These are phyloP conservation scores for Steatornis caripensis DNA, from an alignment of 2,113 vertebrate species.

Conservation along the genomic window DNA sequence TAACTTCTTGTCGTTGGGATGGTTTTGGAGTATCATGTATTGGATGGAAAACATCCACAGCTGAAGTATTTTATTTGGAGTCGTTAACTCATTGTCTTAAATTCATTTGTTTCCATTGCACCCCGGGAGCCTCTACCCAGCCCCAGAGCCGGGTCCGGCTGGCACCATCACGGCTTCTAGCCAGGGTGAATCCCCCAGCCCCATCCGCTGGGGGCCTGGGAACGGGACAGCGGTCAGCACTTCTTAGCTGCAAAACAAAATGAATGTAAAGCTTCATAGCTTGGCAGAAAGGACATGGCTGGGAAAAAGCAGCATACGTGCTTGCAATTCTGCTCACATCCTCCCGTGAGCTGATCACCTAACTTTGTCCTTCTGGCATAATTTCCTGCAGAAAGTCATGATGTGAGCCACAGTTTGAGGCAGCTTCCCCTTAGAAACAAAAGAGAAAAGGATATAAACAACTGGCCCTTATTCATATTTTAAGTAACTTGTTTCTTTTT, in stretches of 20 bases:
- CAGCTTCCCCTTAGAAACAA: not conserved
- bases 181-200: not conserved
- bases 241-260: not conserved
- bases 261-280: not conserved
- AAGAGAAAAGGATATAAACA: not conserved
- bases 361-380: not conserved
- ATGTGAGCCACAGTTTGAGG: not conserved
- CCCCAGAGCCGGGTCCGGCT: not conserved
- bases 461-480: not conserved
- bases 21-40: not conserved
- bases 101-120: not conserved
- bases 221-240: not conserved
- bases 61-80: not conserved
- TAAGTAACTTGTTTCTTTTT: not conserved
- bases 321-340: not conserved
- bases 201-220: not conserved
- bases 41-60: not conserved
- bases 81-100: not conserved
- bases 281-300: not conserved
- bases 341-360: not conserved
- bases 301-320: rapidly evolving
- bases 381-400: not conserved
- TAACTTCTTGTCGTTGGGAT: not conserved
- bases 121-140: not conserved
- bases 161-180: not conserved